Evolutionary conservation across 2,797 vertebrate genomes (phyloP).

Genomic region (Melanotaenia parkinsoni): DNA sequence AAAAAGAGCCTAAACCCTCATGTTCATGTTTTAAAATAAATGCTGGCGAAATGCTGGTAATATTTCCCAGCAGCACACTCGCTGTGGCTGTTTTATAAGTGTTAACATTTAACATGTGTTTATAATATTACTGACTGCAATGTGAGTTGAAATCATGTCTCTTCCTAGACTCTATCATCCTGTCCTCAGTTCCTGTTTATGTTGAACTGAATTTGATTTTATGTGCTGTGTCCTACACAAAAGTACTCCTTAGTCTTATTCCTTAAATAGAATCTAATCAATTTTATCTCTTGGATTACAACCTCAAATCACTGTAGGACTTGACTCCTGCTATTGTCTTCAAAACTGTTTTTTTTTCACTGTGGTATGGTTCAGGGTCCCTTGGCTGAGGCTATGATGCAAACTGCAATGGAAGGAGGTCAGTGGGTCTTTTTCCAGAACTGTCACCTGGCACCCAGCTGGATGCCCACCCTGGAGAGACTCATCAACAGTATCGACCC

Average conservation of each 20-base stretch:
- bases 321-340: neutral
- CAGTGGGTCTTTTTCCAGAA: slow-evolving; percentile 98
- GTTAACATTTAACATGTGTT: neutral
- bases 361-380: slow-evolving; percentile 82
- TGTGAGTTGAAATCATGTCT: slow-evolving; percentile 13
- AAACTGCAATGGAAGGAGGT: slow-evolving; percentile 87
- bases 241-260: neutral
- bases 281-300: slow-evolving; percentile 7
- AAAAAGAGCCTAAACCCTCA: slow-evolving; percentile 2
- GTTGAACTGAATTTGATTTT: neutral
- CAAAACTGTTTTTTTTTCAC: slow-evolving; percentile 9
- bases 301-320: neutral
- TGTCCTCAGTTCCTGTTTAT: slow-evolving; percentile 13
- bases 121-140: slow-evolving; percentile 24
- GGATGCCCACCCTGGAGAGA: slow-evolving; percentile 91
- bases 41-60: slow-evolving; percentile 1
- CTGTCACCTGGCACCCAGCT: slow-evolving; percentile 92
- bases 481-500: slow-evolving; percentile 89
- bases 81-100: slow-evolving; percentile 8
- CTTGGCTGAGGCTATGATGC: slow-evolving; percentile 89
- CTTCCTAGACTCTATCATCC: slow-evolving; percentile 1
- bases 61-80: slow-evolving; percentile 9
- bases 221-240: too few relatives aligned
- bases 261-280: slow-evolving; percentile 4
- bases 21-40: slow-evolving; percentile 23